Base-by-base conservation (phyloP, 2,888 invertebrate species). In the Carpatolechia fugitivella region DNA sequence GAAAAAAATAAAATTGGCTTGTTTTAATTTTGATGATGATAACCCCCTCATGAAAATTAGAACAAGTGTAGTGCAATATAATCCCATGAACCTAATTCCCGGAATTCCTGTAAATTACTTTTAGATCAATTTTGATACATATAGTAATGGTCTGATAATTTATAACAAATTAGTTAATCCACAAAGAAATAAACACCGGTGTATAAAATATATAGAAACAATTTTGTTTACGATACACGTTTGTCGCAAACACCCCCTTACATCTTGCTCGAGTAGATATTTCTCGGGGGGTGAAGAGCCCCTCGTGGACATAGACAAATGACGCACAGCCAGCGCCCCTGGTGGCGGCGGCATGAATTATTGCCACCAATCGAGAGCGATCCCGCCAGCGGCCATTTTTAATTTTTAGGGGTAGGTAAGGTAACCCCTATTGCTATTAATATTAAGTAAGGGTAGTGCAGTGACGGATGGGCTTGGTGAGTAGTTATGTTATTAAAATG, bases 351-450 rank as follows among this genome's bases (percentile, higher is more conserved):
- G 81, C 71, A 85, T 89, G 90, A 89, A 67, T 85, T 85, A 90
- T 84, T 60, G 76, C 83, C 75, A 78, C 88, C 90, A 88, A 89
- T 89, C 87, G 89, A 85, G 84, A 79, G 78, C 80, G 79, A 76
- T 78, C 78, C 74, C 77, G 76, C 76, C 65, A 71, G 83, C 86
- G 78, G 89, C 89, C 89, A 90, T 90, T 88, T 89, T 90, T 89
- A 87, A 89, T 89, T 89, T 85, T 87, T 84, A 85, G 83, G 89
- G 88, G 87, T 81, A 79, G 75, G n/a, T n/a, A n/a, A n/a, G n/a
- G 18, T 76, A 77, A 81, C 85, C 88, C 87, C 78, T 78, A 65
- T 68, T 64, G 62, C 64, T 68, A 75, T 76, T 82, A 77, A 79
- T 82, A 81, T 82, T 84, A 80, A 16, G 64, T 50, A 38, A 59